Conservation (phyloP, 2,113 vertebrate species). For the Tautogolabrus adspersus region DNA sequence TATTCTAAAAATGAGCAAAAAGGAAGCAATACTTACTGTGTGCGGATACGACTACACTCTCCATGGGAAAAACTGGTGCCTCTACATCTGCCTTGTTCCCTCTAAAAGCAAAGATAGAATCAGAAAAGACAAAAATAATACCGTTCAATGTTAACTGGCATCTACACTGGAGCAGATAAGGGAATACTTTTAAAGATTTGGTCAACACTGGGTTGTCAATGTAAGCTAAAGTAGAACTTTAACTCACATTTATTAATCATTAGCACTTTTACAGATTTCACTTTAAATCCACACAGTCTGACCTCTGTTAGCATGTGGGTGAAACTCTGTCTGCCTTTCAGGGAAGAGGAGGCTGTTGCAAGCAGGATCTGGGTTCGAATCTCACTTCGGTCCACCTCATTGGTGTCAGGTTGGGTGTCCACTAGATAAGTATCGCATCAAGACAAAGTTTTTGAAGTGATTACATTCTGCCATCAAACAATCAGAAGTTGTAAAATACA, state of each 20-base stretch:
- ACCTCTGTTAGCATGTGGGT: slow-evolving; percentile 87
- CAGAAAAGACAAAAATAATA: slow-evolving; percentile 2
- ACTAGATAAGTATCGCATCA: slow-evolving; percentile 72
- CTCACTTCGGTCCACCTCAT: slow-evolving; percentile 88
- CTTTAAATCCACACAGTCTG: slow-evolving; percentile 19
- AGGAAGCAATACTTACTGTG: slow-evolving; percentile 87
- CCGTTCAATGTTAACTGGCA: neutral
- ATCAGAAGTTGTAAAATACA: too few species aligned
- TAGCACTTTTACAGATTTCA: neutral
- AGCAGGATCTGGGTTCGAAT: slow-evolving; percentile 91
- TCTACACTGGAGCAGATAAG: neutral
- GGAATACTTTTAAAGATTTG: neutral
- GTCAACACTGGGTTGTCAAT: too few species aligned
- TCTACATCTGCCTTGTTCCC: slow-evolving; percentile 89
- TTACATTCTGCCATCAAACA: neutral
- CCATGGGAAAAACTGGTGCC: slow-evolving; percentile 92
- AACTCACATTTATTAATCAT: too few species aligned
- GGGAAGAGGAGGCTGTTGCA: slow-evolving; percentile 85
- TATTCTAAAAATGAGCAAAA: neutral
- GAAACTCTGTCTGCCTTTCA: slow-evolving; percentile 81
- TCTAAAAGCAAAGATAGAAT: slow-evolving; percentile 72
- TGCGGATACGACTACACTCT: slow-evolving; percentile 89
- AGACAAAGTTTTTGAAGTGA: neutral
- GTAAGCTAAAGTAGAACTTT: too few species aligned
- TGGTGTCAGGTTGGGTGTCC: slow-evolving; percentile 89